Base-by-base conservation (phyloP, 2,797 vertebrate species). In the Babyrousa celebensis region DNA sequence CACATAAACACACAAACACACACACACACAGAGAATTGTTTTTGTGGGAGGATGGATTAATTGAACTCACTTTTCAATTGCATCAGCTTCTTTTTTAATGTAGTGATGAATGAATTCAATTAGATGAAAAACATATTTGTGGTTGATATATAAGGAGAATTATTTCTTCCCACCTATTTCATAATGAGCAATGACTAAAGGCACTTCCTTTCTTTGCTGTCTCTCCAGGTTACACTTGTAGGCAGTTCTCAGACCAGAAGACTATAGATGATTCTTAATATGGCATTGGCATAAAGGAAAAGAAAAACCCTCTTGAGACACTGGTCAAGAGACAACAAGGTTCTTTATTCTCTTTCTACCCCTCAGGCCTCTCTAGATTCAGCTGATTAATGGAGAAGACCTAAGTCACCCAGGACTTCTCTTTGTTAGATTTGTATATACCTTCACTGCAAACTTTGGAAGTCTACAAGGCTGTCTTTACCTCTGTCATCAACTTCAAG, bases 1-100 rank as follows among this genome's bases (percentile, higher is more conserved):
- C 56, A 77, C 20, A 71, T 88, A 75, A 79, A 29, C 1, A 67
- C 20, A 79, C 14, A 63, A 25, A 58, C 9, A 65, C 9, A 17
- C 9, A 74, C 12, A 14, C 58, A 20, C 15, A 32, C 79, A 75
- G 1, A 60, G 63, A 27, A 20, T n/a, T 70, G 52, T 90, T 92
- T 80, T 78, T 91, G 77, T 75, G 40, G 77, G 67, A 93, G 43
- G 58, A 48, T 63, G 65, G 56, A 85, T 92, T 94, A 48, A 56
- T 52, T 58, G 43, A 93, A 86, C 78, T 90, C 75, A 77, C 77
- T 94, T 85, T 96, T 84, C 68, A 90, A 58, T 79, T 74, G 14
- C 2, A 15, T 83, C 83, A 89, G 74, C 56, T 74, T 77, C 60
- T 77, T 95, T 97, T 92, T 63, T 56, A 93, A 89, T 54, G 40